A percentile compares a stretch with the other conserved stretches of the same genome.
phyloP scores from a whole-genome alignment of 2,797 vertebrate species.

The Esox lucius region DNA sequence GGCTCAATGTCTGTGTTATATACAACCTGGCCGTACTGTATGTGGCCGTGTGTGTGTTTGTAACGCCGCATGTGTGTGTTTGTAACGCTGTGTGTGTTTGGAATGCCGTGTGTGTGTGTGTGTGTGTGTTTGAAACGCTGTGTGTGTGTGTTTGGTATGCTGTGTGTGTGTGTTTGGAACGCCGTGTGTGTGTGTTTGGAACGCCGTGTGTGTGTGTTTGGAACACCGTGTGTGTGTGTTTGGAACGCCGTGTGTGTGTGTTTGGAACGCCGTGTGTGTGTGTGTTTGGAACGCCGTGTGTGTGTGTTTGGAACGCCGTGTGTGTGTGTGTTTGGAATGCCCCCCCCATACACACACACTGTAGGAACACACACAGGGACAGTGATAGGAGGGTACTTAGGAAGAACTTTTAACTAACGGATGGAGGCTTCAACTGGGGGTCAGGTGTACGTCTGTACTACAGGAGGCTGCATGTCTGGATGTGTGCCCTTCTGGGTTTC shows the following conservation, averaged over 20 bases:
- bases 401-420: background rate
- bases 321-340: too few species aligned
- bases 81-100: background rate
- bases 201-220: too few species aligned
- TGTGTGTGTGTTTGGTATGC: too few species aligned
- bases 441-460: background rate
- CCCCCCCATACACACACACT: conserved; percentile 8
- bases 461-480: background rate
- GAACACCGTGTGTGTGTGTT: too few species aligned
- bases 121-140: too few species aligned
- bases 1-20: conserved; percentile 38
- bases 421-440: background rate
- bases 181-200: too few species aligned
- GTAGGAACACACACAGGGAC: background rate
- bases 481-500: conserved; percentile 23
- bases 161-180: too few species aligned
- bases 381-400: background rate
- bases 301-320: too few species aligned
- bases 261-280: too few species aligned
- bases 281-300: fast-evolving
- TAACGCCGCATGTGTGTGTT: too few species aligned
- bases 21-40: conserved; percentile 12
- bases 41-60: background rate
- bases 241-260: too few species aligned
- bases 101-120: too few species aligned